Conservation (phyloP, 2,888 invertebrate species). For the Corythucha ciliata region DNA sequence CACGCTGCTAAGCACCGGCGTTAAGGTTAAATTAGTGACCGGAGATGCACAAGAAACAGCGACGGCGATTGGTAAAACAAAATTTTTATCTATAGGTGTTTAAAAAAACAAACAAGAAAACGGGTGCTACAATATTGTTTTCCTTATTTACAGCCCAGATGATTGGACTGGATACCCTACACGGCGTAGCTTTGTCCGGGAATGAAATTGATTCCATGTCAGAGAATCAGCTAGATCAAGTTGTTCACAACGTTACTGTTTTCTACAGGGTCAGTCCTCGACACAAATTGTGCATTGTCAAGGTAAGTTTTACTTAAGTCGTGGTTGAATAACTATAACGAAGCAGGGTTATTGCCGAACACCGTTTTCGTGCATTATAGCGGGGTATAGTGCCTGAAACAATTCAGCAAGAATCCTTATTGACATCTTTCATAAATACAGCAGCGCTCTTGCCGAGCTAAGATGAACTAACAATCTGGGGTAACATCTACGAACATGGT, state of each 20-base stretch:
- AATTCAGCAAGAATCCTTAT: too few relatives aligned
- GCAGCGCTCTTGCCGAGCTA: too few relatives aligned
- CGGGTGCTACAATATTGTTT: too few relatives aligned
- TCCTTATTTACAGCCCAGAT: conserved; percentile 62
- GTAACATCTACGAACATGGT: conserved; percentile 71
- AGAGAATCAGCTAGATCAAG: conserved; percentile 71
- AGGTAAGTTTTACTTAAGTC: conserved; percentile 47
- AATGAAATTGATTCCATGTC: conserved; percentile 83
- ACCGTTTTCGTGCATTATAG: too few relatives aligned
- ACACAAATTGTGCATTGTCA: conserved; percentile 93
- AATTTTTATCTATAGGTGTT: too few relatives aligned
- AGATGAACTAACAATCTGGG: too few relatives aligned
- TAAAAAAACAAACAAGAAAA: too few relatives aligned
- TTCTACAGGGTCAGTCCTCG: conserved; percentile 97
- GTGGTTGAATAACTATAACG: too few relatives aligned
- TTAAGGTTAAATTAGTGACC: conserved; percentile 93
- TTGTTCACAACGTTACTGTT: conserved; percentile 76
- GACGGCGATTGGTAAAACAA: conserved; percentile 74
- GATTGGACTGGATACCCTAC: conserved; percentile 77
- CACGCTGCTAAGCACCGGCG: conserved; percentile 69
- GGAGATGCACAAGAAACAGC: conserved; percentile 96
- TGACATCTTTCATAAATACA: too few relatives aligned
- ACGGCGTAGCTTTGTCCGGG: conserved; percentile 77
- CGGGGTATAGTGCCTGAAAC: too few relatives aligned
- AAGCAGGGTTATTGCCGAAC: too few relatives aligned